Evolutionary conservation across 2,888 invertebrate genomes (phyloP).

Genomic region (Thymelicus sylvestris): DNA sequence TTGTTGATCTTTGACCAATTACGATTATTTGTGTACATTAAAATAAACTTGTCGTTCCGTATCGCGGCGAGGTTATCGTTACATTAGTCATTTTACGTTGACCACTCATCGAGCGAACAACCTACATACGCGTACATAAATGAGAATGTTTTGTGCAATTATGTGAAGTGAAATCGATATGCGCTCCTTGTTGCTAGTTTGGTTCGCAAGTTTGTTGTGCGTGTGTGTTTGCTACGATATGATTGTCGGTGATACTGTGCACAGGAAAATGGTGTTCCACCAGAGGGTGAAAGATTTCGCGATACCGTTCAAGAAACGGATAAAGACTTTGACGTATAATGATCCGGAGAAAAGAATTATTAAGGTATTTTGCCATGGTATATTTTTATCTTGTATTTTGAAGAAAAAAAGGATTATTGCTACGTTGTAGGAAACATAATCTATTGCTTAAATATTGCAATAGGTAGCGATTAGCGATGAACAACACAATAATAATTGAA

Average conservation of each 20-base stretch:
- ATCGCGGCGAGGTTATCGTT: constrained; percentile 65
- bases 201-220: constrained; percentile 55
- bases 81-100: constrained; percentile 52
- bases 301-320: constrained; percentile 77
- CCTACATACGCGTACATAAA: constrained; percentile 38
- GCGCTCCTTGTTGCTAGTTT: constrained; percentile 62
- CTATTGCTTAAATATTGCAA: no score
- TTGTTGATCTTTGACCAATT: constrained; percentile 27
- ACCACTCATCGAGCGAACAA: constrained; percentile 45
- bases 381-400: no score
- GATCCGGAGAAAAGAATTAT: constrained; percentile 75
- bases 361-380: constrained; percentile 66
- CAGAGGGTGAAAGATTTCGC: constrained; percentile 78
- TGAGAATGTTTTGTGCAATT: constrained; percentile 41
- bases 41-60: constrained; percentile 43
- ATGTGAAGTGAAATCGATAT: constrained; percentile 59
- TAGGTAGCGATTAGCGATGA: no score
- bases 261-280: constrained; percentile 79
- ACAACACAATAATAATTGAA: no score
- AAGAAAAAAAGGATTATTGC: no score
- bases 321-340: constrained; percentile 65
- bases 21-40: constrained; percentile 33
- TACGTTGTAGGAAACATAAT: no score
- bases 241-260: constrained; percentile 77
- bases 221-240: constrained; percentile 68